Base-by-base conservation (phyloP, 64 coral and sea anemone species). In the Actinia equina region DNA sequence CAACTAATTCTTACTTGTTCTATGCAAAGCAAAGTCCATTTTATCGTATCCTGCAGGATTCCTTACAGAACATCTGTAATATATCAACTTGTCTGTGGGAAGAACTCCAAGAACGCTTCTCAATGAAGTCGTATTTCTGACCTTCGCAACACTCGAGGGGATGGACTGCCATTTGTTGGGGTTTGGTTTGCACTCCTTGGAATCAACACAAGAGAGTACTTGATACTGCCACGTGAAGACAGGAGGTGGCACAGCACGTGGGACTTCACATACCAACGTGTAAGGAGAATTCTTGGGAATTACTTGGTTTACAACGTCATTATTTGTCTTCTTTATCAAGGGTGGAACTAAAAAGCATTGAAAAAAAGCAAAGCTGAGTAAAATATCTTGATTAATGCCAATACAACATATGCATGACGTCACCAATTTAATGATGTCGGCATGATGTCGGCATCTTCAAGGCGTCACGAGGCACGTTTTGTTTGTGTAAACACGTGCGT, bases 201-300 rank as follows among this genome's bases (percentile, higher is more conserved):
- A n/a, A 20, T 11, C 15, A 19, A 5, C 7, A 42, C 80, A 82
- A 82, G 17, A 42, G 42, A 18, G 44, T 17, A 51, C 20, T 57
- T 82, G 80, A 22, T 57, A 82, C 80, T 82, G 11, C 80, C 80
- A 82, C 5, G 80, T 51, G 80, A 82, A 30, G 22, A 3, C 53
- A 51, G 80, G 45, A 8, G 53, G 4, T 13, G 80, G 80, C 7
- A 52, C 53, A 9, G 80, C 44, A 9, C 80, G 80, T 49, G 5
- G 5, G 14, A 20, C 80, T 15, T 82, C 25, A 49, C 80, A 82
- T 20, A 9, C 45, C 19, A 82, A 30, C 12, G 4, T 51, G 44
- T 46, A 16, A 11, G 80, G 19, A 6, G 43, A n/a, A 17, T 57
- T 57, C 9, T 82, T 82, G 25, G 13, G 0, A 74, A 14, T 10